Percentiles rank a stretch among this genome's conserved stretches.
phyloP scores from a whole-genome alignment of 2,888 invertebrate genomes.

The Apamea monoglypha region DNA sequence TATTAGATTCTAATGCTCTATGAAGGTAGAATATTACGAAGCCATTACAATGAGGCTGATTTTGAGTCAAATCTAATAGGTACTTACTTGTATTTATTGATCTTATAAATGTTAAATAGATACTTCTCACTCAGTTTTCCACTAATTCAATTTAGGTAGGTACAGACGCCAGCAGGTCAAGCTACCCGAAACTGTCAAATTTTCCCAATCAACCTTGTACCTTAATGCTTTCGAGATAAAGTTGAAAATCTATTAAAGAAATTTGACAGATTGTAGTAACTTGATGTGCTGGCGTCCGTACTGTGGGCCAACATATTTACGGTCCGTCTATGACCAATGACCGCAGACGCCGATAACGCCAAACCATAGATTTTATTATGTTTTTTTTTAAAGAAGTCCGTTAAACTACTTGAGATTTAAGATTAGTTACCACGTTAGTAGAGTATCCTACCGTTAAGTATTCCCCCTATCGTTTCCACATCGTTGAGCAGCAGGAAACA shows the following conservation, averaged over 20 bases:
- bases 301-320: not conserved
- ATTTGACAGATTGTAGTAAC: too few species aligned
- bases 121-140: not conserved
- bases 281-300: too few species aligned
- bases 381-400: not conserved
- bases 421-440: not conserved
- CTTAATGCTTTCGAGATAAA: too few species aligned
- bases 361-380: not conserved
- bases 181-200: too few species aligned
- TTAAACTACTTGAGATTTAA: not conserved
- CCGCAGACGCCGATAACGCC: not conserved
- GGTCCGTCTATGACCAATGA: not conserved
- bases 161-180: too few species aligned
- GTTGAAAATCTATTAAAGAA: too few species aligned
- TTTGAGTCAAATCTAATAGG: not conserved
- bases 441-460: slow-evolving; percentile 34
- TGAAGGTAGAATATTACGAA: not conserved
- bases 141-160: not conserved
- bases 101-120: not conserved
- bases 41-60: not conserved
- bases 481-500: slow-evolving; percentile 53
- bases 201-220: too few species aligned
- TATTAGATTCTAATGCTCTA: not conserved
- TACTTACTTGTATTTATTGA: not conserved
- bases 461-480: slow-evolving; percentile 51